Conservation (phyloP, 2,797 vertebrate genomes). For the Naso thynnoides region DNA sequence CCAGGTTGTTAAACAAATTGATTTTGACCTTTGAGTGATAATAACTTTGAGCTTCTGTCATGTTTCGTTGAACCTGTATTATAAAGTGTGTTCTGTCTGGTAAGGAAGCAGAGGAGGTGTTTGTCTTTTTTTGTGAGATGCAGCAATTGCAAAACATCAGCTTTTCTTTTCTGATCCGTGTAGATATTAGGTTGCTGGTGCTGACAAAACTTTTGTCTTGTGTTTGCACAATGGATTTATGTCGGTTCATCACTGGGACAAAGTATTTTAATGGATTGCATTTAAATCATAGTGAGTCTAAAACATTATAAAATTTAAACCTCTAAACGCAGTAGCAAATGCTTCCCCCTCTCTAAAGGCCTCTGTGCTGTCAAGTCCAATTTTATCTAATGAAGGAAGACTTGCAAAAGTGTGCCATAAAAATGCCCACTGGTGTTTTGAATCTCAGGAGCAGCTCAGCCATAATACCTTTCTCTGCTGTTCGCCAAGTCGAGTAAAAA, state of each 20-base stretch:
- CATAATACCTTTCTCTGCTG: not conserved
- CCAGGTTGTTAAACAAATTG: slow-evolving; percentile 70
- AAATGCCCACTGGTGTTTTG: slow-evolving; percentile 6
- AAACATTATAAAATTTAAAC: slow-evolving; percentile 1
- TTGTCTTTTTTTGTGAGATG: slow-evolving; percentile 1
- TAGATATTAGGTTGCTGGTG: not conserved
- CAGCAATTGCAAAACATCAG: slow-evolving; percentile 16
- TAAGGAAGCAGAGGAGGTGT: not conserved
- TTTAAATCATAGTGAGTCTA: slow-evolving; percentile 8
- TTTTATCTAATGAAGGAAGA: slow-evolving; percentile 20
- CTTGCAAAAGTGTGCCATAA: slow-evolving; percentile 10
- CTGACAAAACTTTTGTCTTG: slow-evolving; percentile 11
- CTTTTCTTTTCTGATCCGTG: slow-evolving; percentile 4
- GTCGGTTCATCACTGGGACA: not conserved
- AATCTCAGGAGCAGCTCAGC: slow-evolving; percentile 5
- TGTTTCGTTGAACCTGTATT: slow-evolving; percentile 46
- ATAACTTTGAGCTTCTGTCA: slow-evolving; percentile 54
- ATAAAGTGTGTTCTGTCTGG: slow-evolving; percentile 17
- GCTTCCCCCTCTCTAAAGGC: not conserved
- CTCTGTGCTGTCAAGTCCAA: not conserved
- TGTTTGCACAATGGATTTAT: not conserved
- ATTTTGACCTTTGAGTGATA: slow-evolving; percentile 66
- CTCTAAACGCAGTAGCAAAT: slow-evolving; percentile 9
- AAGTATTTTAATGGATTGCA: slow-evolving; percentile 1
- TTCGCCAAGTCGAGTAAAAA: not conserved